Evolutionary conservation across 2,888 invertebrate species (phyloP), one percentile per base, ranked within the genome.

Genomic region (Coleophora deauratella): DNA sequence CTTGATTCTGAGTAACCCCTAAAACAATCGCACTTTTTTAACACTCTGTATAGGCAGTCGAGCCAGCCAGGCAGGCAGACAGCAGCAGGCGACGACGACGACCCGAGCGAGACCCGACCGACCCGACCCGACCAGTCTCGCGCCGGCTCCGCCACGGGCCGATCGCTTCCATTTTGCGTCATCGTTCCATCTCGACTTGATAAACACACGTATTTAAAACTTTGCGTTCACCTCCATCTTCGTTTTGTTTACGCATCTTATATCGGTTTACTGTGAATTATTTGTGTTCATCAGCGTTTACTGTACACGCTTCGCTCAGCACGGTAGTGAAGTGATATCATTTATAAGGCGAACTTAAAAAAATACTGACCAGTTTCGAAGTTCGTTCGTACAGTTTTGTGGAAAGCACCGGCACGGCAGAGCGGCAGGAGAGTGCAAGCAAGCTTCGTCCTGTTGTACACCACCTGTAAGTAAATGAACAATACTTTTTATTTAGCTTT

Each of bases 371-470:
- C 50, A 56, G 59, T 67, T 68, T 59, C 63, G 43, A 62, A 59
- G 52, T 59, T 66, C 56, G 71, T 70, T 69, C 67, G 59, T 70
- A 67, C 54, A 67, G 58, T 74, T 79, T 79, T 69, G 78, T 80
- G 77, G 66, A 78, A 78, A 79, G 69, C 67, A 70, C 65, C 65
- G 59, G 39, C 28, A 62, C 62, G 62, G 61, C 6, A 6, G 21
- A 4, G n/a, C n/a, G n/a, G n/a, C n/a, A n/a, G 21, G 21, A 60
- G 66, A 67, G 75, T 77, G 77, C 67, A 71, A 63, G 63, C 59
- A 62, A 69, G 61, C 58, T 57, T 68, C 6, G 74, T 81, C 80
- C 81, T 78, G 80, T 78, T 79, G 76, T 77, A 78, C 69, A 70
- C 59, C 68, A 72, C 70, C 71, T 76, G 82, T 82, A 60, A 78